Evolutionary conservation across 2,888 invertebrate species (phyloP).

Genomic region (Formica aserva): DNA sequence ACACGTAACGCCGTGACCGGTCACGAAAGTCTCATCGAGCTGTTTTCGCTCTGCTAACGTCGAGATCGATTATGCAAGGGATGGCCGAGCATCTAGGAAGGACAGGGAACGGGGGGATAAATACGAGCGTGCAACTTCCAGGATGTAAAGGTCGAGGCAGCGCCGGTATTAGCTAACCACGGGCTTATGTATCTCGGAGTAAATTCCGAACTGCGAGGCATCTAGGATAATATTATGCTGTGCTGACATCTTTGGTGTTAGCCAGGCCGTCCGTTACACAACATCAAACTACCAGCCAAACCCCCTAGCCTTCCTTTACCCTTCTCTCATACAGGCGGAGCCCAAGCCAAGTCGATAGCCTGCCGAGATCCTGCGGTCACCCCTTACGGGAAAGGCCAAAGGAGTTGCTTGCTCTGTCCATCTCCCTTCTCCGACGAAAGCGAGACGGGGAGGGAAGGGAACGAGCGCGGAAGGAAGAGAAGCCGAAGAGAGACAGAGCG

Average conservation of each 20-base stretch:
- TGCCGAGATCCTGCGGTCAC: slow-evolving; percentile 83
- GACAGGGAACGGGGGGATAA: slow-evolving; percentile 18
- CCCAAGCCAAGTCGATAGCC: slow-evolving; percentile 82
- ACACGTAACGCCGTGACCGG: slow-evolving; percentile 46
- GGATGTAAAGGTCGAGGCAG: slow-evolving; percentile 69
- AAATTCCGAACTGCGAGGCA: slow-evolving; percentile 78
- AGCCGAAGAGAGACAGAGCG: slow-evolving; percentile 48
- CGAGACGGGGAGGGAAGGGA: slow-evolving; percentile 5
- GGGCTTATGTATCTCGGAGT: slow-evolving; percentile 76
- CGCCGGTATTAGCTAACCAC: slow-evolving; percentile 75
- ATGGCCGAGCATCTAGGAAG: slow-evolving; percentile 51
- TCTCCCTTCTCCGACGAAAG: slow-evolving; percentile 27
- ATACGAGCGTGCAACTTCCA: slow-evolving; percentile 75
- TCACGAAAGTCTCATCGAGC: slow-evolving; percentile 39
- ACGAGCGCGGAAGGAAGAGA: slow-evolving; percentile 15
- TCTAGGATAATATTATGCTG: slow-evolving; percentile 80
- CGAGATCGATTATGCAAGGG: slow-evolving; percentile 53
- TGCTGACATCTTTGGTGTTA: slow-evolving; percentile 81
- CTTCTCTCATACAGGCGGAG: slow-evolving; percentile 67
- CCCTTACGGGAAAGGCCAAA: slow-evolving; percentile 82
- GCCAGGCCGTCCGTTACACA: slow-evolving; percentile 76
- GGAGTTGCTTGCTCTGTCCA: slow-evolving; percentile 72
- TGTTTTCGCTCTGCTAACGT: slow-evolving; percentile 28
- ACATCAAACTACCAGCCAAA: slow-evolving; percentile 73
- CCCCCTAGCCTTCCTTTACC: slow-evolving; percentile 62